Evolutionary conservation across 1,140 invertebrate genomes (phyloP).

Genomic region (Holotrichia oblita): DNA sequence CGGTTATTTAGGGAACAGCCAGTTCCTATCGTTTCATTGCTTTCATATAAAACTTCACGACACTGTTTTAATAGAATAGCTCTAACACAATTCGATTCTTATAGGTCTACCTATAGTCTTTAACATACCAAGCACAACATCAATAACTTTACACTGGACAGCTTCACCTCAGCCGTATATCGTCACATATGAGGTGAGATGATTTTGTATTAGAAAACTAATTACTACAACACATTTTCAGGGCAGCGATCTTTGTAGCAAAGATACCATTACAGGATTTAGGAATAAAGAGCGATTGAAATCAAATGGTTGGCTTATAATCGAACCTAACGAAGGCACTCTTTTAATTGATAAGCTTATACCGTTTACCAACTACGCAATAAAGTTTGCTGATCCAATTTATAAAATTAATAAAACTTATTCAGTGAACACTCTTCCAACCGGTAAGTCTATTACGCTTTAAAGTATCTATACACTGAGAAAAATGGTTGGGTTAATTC

Average conservation of each 20-base stretch:
- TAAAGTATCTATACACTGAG: too few relatives aligned
- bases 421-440: not conserved
- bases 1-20: too few relatives aligned
- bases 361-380: not conserved
- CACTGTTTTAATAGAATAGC: too few relatives aligned
- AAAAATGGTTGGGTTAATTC: too few relatives aligned
- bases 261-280: not conserved
- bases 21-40: too few relatives aligned
- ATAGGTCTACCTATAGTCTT: not conserved
- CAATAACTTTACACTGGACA: constrained; percentile 1
- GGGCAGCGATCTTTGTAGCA: constrained; percentile 5
- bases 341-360: not conserved
- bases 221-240: not conserved
- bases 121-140: not conserved
- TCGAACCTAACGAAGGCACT: not conserved
- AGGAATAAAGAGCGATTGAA: not conserved
- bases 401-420: constrained; percentile 1
- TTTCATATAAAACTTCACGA: too few relatives aligned
- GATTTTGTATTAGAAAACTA: not conserved
- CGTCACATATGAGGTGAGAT: constrained; percentile 11
- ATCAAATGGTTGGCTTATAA: not conserved
- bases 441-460: constrained; percentile 11
- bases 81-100: too few relatives aligned
- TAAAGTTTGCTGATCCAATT: not conserved
- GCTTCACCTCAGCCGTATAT: not conserved